These are phyloP conservation scores for Parauchenoglanis ngamensis DNA, from an alignment of 2,797 vertebrate species.

Conservation along the genomic window DNA sequence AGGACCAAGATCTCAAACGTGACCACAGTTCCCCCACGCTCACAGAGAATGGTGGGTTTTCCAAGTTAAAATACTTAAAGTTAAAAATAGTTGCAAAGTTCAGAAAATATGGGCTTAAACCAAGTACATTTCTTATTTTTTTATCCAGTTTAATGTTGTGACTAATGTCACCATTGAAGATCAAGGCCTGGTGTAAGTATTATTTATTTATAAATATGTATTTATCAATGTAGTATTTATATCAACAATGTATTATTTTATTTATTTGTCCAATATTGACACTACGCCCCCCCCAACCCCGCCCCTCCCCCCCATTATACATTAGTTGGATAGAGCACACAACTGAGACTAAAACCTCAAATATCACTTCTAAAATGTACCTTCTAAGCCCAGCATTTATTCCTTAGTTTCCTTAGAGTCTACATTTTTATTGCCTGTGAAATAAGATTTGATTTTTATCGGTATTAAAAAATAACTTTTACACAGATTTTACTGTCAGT, in stretches of 20 bases:
- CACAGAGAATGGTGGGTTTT: conserved; percentile 72
- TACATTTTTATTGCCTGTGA: background rate
- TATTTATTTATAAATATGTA: background rate
- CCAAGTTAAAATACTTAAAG: background rate
- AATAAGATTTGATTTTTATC: background rate
- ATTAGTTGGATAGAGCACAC: background rate
- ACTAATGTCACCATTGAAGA: conserved; percentile 66
- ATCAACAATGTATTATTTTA: background rate
- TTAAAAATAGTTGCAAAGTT: background rate
- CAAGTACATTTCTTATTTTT: background rate
- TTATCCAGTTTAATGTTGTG: conserved; percentile 72
- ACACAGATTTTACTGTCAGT: conserved; percentile 83
- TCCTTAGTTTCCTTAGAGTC: background rate
- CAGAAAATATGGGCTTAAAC: background rate
- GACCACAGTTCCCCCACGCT: conserved; percentile 71
- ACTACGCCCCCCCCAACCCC: too few relatives aligned
- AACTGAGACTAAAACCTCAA: background rate
- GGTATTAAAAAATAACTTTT: conserved; percentile 32
- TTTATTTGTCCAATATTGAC: background rate
- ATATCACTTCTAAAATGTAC: background rate
- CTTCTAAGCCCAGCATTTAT: background rate
- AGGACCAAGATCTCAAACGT: conserved; percentile 70
- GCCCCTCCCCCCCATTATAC: background rate
- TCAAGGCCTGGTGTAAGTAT: conserved; percentile 71
- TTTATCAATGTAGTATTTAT: background rate